phyloP scores from a whole-genome alignment of 2,797 vertebrate species.

The Clamator glandarius region DNA sequence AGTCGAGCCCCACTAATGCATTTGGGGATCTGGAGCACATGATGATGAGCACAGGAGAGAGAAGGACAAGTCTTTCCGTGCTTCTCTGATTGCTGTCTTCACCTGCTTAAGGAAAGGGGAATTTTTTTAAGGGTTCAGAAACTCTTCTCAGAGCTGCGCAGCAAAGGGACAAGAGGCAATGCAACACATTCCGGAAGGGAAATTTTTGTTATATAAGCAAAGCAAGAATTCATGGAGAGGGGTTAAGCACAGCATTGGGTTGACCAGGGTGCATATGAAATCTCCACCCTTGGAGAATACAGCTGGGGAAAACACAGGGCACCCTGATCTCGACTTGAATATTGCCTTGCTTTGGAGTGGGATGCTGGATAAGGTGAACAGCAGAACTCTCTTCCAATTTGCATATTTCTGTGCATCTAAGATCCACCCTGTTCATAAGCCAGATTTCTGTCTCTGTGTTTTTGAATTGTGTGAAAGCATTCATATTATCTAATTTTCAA shows the following conservation, averaged over 20 bases:
- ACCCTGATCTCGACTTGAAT: neutral
- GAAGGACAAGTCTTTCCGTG: neutral
- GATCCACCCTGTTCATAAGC: neutral
- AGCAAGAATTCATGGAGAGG: neutral
- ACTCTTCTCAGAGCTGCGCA: neutral
- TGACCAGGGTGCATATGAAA: neutral
- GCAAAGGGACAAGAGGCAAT: neutral
- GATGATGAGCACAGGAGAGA: too few relatives aligned
- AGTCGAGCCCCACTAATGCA: accelerated
- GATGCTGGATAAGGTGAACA: neutral
- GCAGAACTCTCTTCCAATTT: neutral
- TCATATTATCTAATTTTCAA: neutral
- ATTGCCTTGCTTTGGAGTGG: neutral
- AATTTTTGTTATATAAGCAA: neutral
- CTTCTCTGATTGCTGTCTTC: neutral
- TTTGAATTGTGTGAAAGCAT: neutral
- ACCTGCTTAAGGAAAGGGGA: neutral
- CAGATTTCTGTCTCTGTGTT: neutral
- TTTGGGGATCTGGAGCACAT: neutral
- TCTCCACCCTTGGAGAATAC: neutral
- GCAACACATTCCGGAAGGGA: neutral
- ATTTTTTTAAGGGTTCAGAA: neutral
- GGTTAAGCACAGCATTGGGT: neutral
- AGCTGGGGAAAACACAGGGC: neutral
- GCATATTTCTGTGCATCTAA: neutral